These are phyloP conservation scores for Regulus satrapa DNA, from an alignment of 2,113 vertebrate species.

Conservation along the genomic window DNA sequence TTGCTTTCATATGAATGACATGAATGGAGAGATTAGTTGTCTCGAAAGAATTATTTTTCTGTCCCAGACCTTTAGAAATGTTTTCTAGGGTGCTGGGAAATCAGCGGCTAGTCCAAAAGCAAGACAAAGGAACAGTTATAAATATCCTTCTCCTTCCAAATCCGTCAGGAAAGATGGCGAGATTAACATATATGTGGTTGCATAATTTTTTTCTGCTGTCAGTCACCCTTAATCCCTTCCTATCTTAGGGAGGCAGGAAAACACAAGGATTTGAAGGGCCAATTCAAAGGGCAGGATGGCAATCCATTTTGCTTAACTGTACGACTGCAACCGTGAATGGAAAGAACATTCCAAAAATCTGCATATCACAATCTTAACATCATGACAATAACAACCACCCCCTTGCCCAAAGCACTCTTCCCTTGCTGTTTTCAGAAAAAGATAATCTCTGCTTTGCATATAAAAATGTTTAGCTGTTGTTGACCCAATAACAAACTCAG, in stretches of 20 bases:
- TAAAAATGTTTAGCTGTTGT: background rate
- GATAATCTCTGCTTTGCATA: background rate
- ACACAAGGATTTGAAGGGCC: conserved; percentile 32
- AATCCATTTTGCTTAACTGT: conserved; percentile 22
- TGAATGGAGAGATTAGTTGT: conserved; percentile 47
- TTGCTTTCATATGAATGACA: conserved; percentile 3
- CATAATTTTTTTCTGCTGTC: conserved; percentile 27
- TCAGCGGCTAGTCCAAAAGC: conserved; percentile 5
- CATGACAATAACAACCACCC: background rate
- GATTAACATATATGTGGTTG: conserved; percentile 42
- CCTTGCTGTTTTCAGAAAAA: background rate
- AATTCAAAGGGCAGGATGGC: background rate
- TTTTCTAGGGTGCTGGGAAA: conserved; percentile 31
- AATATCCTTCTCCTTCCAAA: conserved; percentile 37
- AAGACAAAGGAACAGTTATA: conserved; percentile 40
- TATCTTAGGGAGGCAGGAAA: conserved; percentile 31
- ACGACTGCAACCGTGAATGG: background rate
- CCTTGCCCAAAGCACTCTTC: background rate
- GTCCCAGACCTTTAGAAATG: conserved; percentile 8
- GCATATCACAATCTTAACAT: background rate
- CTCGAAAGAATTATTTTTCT: conserved; percentile 16
- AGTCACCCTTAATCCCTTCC: conserved; percentile 49
- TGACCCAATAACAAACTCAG: background rate
- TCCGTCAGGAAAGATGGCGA: conserved; percentile 34
- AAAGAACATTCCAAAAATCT: background rate